Percentiles rank a stretch among this genome's conserved stretches.
Evolutionary conservation across 2,888 invertebrate genomes (phyloP).

Genomic region (Agrilus cyanescens): DNA sequence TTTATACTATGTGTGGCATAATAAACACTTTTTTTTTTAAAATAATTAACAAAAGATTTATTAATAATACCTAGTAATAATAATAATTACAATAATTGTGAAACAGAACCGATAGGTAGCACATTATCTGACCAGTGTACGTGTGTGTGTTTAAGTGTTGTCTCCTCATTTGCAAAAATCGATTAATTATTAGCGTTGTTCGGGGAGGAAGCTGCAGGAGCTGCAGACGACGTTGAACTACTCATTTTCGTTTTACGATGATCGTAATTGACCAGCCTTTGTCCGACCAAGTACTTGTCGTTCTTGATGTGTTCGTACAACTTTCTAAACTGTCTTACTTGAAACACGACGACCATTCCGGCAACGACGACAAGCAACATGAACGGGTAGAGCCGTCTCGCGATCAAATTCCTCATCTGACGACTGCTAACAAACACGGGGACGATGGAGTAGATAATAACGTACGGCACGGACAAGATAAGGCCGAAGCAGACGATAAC

Average conservation of each 20-base stretch:
- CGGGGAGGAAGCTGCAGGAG: no score
- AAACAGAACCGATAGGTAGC: no score
- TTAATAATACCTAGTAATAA: no score
- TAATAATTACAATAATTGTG: no score
- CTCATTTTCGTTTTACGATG: conserved; percentile 53
- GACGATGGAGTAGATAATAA: conserved; percentile 65
- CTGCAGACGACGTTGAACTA: no score
- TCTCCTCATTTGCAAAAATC: no score
- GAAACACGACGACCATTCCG: conserved; percentile 62
- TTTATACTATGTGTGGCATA: background rate
- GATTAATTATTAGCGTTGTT: no score
- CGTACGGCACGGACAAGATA: conserved; percentile 87
- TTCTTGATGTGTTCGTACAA: conserved; percentile 98
- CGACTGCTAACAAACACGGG: conserved; percentile 55
- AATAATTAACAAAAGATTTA: no score
- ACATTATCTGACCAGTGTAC: no score
- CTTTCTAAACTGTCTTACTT: conserved; percentile 86
- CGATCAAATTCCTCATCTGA: conserved; percentile 61
- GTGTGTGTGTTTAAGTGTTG: no score
- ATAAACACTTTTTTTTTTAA: no score
- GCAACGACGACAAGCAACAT: conserved; percentile 61
- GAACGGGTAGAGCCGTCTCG: conserved; percentile 81
- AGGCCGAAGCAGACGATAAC: conserved; percentile 81
- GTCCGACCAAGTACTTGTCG: conserved; percentile 96
- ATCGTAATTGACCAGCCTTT: conserved; percentile 94